Evolutionary conservation across 2,797 vertebrate genomes (phyloP).

Genomic region (Setipinna tenuifilis): DNA sequence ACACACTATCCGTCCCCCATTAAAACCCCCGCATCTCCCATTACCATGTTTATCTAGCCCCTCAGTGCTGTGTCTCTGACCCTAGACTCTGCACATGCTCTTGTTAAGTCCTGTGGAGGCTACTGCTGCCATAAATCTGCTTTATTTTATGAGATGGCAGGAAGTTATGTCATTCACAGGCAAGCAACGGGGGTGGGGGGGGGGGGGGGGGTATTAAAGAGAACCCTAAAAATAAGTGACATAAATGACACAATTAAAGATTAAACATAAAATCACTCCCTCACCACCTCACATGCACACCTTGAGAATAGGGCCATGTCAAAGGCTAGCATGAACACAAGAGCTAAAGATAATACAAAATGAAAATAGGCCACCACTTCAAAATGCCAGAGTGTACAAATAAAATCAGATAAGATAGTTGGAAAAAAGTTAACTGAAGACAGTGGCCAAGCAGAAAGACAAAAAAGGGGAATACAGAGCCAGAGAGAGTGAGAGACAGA

Average conservation of each 20-base stretch:
- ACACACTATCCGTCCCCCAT: not conserved
- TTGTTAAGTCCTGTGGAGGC: constrained; percentile 7
- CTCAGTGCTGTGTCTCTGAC: not conserved
- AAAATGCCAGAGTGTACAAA: constrained; percentile 36
- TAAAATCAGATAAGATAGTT: constrained; percentile 25
- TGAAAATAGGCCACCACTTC: constrained; percentile 28
- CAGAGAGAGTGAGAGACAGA: not conserved
- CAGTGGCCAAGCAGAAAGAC: constrained; percentile 1
- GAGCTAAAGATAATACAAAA: not conserved
- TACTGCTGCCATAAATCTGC: not conserved
- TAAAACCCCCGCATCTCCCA: not conserved
- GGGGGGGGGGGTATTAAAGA: not conserved
- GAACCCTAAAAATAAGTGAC: constrained; percentile 6
- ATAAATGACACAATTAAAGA: constrained; percentile 10
- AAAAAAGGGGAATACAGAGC: not conserved
- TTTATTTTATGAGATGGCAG: not conserved
- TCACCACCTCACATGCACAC: not conserved
- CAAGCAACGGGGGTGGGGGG: not conserved
- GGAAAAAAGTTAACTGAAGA: not conserved
- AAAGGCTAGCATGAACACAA: not conserved
- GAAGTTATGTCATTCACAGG: not conserved
- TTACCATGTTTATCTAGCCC: not conserved
- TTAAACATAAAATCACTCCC: not conserved
- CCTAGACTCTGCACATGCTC: not conserved
- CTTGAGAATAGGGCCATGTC: not conserved